A percentile compares a stretch with the other conserved stretches of the same genome.
Evolutionary conservation across 2,797 vertebrate species (phyloP).

Genomic region (Melanotaenia parkinsoni): DNA sequence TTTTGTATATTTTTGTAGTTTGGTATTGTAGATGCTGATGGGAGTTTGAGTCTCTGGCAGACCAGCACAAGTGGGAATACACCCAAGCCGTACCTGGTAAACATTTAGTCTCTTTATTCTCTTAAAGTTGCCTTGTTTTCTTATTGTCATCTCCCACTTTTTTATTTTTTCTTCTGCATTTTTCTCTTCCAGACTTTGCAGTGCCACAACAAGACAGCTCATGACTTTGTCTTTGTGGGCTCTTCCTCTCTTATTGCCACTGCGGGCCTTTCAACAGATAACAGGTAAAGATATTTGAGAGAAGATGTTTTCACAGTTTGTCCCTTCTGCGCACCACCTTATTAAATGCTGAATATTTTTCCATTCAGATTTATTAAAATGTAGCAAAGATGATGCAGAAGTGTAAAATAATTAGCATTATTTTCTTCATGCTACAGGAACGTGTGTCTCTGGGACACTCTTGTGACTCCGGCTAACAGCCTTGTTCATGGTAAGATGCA

Average conservation of each 20-base stretch:
- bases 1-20: slow-evolving; percentile 82
- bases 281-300: slow-evolving; percentile 81
- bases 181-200: slow-evolving; percentile 89
- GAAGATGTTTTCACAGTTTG: background rate
- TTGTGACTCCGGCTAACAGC: slow-evolving; percentile 91
- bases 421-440: slow-evolving; percentile 84
- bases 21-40: slow-evolving; percentile 96
- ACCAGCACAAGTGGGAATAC: slow-evolving; percentile 92
- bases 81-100: slow-evolving; percentile 95
- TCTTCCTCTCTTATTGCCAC: slow-evolving; percentile 97
- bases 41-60: slow-evolving; percentile 96
- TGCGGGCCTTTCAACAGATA: slow-evolving; percentile 95
- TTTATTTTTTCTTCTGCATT: slow-evolving; percentile 26
- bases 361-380: background rate
- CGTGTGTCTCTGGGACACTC: slow-evolving; percentile 97
- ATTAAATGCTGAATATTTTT: slow-evolving; percentile 15
- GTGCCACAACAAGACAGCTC: slow-evolving; percentile 97
- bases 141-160: slow-evolving; percentile 19
- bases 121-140: slow-evolving; percentile 11
- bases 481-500: slow-evolving; percentile 90
- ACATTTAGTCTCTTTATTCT: slow-evolving; percentile 29
- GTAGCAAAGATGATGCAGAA: slow-evolving; percentile 5
- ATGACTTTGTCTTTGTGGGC: slow-evolving; percentile 97
- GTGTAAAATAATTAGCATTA: slow-evolving; percentile 13
- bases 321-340: background rate